Conservation (phyloP, 2,888 invertebrate genomes). For the Orgyia antiqua region DNA sequence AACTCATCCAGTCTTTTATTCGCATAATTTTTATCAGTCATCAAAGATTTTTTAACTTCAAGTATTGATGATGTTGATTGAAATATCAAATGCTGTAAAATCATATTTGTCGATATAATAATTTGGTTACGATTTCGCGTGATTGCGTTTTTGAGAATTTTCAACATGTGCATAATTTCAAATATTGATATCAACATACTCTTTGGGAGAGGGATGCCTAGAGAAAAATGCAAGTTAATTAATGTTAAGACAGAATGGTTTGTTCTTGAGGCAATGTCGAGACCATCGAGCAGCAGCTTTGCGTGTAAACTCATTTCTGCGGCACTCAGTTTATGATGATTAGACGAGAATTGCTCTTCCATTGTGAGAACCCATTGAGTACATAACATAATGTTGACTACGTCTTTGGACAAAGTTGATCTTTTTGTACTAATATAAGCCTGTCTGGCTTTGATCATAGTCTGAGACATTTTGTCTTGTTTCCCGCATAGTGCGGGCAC, state of each 20-base stretch:
- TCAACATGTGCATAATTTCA: conserved; percentile 88
- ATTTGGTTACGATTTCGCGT: conserved; percentile 83
- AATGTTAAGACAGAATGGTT: conserved; percentile 73
- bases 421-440: conserved; percentile 77
- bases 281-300: conserved; percentile 72
- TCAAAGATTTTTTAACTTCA: conserved; percentile 82
- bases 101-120: conserved; percentile 84
- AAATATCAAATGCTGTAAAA: conserved; percentile 88
- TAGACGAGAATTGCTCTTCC: conserved; percentile 55
- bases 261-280: conserved; percentile 83
- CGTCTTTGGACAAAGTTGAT: conserved; percentile 80
- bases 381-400: conserved; percentile 54
- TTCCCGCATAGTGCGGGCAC: conserved; percentile 76
- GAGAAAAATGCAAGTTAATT: conserved; percentile 83
- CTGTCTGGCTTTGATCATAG: conserved; percentile 72
- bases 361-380: conserved; percentile 58
- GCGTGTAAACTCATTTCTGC: conserved; percentile 64
- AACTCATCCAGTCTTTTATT: conserved; percentile 83
- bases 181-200: conserved; percentile 86
- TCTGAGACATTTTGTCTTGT: conserved; percentile 64
- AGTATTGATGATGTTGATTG: conserved; percentile 83
- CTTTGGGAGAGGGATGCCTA: conserved; percentile 88
- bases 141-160: conserved; percentile 85
- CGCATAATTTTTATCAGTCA: conserved; percentile 80
- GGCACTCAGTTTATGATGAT: conserved; percentile 55